Base-by-base conservation (phyloP, 2,888 invertebrate species). In the Leucophora obtusa region DNA sequence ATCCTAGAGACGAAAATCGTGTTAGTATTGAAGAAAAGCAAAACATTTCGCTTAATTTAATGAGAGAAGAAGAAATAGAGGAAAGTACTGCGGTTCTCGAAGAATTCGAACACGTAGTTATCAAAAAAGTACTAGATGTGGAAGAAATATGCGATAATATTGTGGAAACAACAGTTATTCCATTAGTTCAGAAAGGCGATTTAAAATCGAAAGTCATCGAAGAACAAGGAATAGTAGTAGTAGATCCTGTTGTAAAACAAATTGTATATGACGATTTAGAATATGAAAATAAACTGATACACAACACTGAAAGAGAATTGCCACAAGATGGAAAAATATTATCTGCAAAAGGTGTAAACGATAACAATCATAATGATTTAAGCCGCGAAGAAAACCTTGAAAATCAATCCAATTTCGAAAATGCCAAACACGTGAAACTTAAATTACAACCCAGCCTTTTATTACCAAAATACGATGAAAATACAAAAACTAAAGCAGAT, bases 51-150 rank as follows among this genome's bases (percentile, higher is more conserved):
- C 6, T 66, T 38, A 65, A 59, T 5, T 50, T 65, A 51, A n/a
- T 43, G 11, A 35, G 51, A 3, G 28, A 54, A n/a, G 54, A 56
- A 51, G 4, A 15, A 8, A 59, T 24, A 14, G 35, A 58, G 7
- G 58, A 53, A n/a, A 79, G 63, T 9, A 72, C 79, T 33, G 47
- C 35, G 6, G 15, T 63, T 21, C 79, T 83, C 8, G 80, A 75
- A 2, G 56, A 82, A 38, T 70, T 50, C 4, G 73, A 78, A 10
- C 84, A 84, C 35, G 56, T 77, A 18, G 82, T 82, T 2, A 80
- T 83, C n/a, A 84, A 84, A 54, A 84, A 84, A 10, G 82, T 82
- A 4, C 76, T 82, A n/a, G 80, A 83, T 14, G 38, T 50, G 21
- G 35, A 82, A 6, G 68, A 68, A 14, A 53, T 54, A 7, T 17